Evolutionary conservation across 1,140 invertebrate species (phyloP).

Genomic region (Hermetia illucens): DNA sequence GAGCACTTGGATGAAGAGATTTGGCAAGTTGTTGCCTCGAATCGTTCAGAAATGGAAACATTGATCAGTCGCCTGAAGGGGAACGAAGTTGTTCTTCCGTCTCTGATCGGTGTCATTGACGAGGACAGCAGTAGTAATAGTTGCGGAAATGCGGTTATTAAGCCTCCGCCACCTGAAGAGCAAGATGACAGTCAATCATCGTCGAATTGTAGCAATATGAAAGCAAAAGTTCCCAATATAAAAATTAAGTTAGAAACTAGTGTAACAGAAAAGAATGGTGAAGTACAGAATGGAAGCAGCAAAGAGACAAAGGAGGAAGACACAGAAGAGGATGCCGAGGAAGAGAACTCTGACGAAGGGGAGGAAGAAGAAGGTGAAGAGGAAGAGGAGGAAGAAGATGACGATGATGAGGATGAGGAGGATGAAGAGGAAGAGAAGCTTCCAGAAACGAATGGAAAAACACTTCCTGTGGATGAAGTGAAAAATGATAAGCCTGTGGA

Average conservation of each 20-base stretch:
- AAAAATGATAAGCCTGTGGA: too few relatives aligned
- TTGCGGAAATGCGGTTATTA: conserved; percentile 13
- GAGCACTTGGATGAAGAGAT: conserved; percentile 93
- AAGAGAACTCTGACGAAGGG: conserved; percentile 7
- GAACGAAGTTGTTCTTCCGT: conserved; percentile 43
- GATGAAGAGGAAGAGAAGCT: neutral
- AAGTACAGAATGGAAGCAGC: too few relatives aligned
- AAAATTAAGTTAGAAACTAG: conserved; percentile 23
- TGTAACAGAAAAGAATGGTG: conserved; percentile 13
- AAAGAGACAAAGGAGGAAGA: conserved; percentile 13
- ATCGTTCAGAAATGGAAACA: conserved; percentile 56
- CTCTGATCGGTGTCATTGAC: conserved; percentile 38
- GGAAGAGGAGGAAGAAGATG: conserved; percentile 7
- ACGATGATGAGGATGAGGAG: neutral
- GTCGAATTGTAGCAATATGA: conserved; percentile 9
- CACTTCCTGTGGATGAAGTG: too few relatives aligned
- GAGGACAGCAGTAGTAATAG: conserved; percentile 48
- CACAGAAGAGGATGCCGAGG: conserved; percentile 8
- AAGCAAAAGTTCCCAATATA: conserved; percentile 18
- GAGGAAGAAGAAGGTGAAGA: conserved; percentile 5
- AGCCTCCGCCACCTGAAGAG: conserved; percentile 24
- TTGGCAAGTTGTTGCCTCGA: conserved; percentile 84
- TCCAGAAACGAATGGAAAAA: neutral
- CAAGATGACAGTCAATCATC: conserved; percentile 15
- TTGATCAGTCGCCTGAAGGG: conserved; percentile 57